Percentiles rank a stretch among this genome's conserved stretches.
Conservation (phyloP, 2,888 invertebrate species). For the Frankliniella intonsa region DNA sequence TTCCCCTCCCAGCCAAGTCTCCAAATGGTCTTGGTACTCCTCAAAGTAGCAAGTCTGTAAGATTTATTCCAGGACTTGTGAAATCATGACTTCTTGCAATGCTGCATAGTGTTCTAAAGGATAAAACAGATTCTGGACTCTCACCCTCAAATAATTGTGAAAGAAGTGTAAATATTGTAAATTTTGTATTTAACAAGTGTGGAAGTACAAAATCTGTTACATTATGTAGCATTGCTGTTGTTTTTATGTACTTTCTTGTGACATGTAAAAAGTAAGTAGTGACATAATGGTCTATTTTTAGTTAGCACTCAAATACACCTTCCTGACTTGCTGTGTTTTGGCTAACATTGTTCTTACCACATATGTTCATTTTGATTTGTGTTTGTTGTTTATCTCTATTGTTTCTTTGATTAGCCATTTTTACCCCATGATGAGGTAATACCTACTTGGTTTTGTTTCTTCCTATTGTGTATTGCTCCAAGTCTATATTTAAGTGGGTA, state of each 20-base stretch:
- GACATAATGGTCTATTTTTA: not conserved
- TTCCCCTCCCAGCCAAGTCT: not conserved
- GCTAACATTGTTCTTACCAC: no score
- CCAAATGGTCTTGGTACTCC: not conserved
- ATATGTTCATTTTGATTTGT: not conserved
- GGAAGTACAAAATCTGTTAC: conserved; percentile 17
- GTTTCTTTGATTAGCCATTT: not conserved
- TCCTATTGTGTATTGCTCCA: no score
- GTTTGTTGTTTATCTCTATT: not conserved
- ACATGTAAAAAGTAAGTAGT: not conserved
- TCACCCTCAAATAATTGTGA: not conserved
- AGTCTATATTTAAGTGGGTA: no score
- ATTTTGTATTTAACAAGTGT: conserved; percentile 6
- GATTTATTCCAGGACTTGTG: not conserved
- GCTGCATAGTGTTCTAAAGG: not conserved
- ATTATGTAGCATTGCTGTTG: conserved; percentile 13
- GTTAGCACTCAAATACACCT: not conserved
- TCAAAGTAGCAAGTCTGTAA: conserved; percentile 1
- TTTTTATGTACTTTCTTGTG: not conserved
- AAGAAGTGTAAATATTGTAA: not conserved
- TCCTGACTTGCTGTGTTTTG: no score
- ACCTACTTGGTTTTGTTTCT: no score
- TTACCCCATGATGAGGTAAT: no score
- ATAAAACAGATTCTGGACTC: not conserved
- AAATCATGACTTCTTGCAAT: not conserved